phyloP scores from a whole-genome alignment of 2,888 invertebrate genomes.

The Merodon equestris region DNA sequence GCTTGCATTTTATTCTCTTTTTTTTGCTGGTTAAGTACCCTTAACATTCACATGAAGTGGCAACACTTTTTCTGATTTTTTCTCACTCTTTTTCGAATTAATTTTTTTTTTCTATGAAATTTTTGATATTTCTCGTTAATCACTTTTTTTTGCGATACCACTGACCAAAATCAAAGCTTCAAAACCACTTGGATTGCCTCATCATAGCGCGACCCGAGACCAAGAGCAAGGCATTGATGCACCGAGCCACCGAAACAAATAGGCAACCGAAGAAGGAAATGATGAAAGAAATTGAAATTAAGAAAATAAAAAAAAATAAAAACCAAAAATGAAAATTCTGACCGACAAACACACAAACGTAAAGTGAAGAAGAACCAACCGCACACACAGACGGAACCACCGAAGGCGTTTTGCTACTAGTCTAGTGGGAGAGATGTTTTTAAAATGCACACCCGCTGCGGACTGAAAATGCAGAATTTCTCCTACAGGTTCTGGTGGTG shows the following conservation, averaged over 20 bases:
- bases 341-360: conserved; percentile 12
- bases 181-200: too few relatives aligned
- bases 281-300: too few relatives aligned
- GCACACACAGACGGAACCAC: conserved; percentile 55
- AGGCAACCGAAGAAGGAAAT: too few relatives aligned
- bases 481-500: conserved; percentile 35
- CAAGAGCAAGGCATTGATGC: conserved; percentile 4
- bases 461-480: conserved; percentile 76
- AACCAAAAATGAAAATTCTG: too few relatives aligned
- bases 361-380: conserved; percentile 36
- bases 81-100: conserved; percentile 10
- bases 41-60: conserved; percentile 48
- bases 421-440: conserved; percentile 72
- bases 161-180: conserved; percentile 30
- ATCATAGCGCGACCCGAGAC: conserved; percentile 26
- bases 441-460: conserved; percentile 78
- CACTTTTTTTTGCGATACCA: too few relatives aligned
- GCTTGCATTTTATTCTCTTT: conserved; percentile 15
- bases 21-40: conserved; percentile 43
- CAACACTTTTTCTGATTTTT: conserved; percentile 44
- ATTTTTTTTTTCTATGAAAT: conserved; percentile 29
- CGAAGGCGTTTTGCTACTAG: conserved; percentile 28
- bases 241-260: too few relatives aligned
- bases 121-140: too few relatives aligned
- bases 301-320: too few relatives aligned